Conservation (phyloP, 1,140 invertebrate species). For the Protaetia brevitarsis region DNA sequence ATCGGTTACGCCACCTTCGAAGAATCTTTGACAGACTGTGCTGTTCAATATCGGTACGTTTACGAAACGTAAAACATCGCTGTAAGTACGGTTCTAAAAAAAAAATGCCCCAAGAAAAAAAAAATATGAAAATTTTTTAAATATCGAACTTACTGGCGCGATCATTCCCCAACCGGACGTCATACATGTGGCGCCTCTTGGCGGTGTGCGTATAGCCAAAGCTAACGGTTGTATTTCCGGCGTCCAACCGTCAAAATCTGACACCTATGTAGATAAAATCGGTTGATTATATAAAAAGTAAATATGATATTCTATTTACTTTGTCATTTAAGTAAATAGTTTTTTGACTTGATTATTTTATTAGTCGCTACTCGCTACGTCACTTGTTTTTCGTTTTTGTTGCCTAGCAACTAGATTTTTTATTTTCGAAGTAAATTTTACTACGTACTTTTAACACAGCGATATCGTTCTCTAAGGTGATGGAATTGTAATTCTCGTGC, state of each 20-base stretch:
- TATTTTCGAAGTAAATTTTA: background rate
- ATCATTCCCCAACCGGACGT: constrained; percentile 12
- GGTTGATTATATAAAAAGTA: no score
- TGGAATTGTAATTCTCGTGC: constrained; percentile 27
- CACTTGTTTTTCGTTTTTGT: no score
- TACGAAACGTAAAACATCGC: background rate
- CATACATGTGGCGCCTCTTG: background rate
- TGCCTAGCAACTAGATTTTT: background rate
- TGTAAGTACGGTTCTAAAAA: background rate
- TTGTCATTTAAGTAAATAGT: no score
- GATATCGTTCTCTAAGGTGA: constrained; percentile 29
- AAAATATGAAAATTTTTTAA: background rate
- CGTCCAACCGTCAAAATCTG: background rate
- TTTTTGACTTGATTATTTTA: no score
- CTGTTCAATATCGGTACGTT: background rate
- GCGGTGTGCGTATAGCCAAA: constrained; percentile 5
- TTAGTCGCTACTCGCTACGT: no score
- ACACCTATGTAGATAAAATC: background rate
- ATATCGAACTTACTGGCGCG: background rate
- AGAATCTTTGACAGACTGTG: background rate
- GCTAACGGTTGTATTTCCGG: constrained; percentile 27
- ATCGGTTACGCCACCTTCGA: constrained; percentile 20
- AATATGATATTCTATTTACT: no score
- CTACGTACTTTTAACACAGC: constrained; percentile 30
- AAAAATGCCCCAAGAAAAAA: background rate